Percentiles rank a stretch among this genome's conserved stretches.
These are phyloP conservation scores for Hipparchia sbordonii DNA, from an alignment of 2,888 invertebrate genomes.

Conservation along the genomic window DNA sequence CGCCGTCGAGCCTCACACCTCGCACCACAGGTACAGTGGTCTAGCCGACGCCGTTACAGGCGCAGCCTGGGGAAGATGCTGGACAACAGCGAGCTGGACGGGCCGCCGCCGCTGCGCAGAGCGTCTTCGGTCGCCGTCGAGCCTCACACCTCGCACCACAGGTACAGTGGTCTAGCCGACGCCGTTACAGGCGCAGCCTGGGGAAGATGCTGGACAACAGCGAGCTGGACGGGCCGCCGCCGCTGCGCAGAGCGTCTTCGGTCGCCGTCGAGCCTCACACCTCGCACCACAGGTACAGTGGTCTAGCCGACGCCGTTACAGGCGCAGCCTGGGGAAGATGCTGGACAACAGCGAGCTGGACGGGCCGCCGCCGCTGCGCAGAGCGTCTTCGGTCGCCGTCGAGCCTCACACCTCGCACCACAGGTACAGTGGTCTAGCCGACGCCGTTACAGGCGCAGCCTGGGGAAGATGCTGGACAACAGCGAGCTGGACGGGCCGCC, in stretches of 20 bases:
- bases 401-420: conserved; percentile 58
- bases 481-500: background rate
- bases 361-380: conserved; percentile 58
- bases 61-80: no score
- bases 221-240: conserved; percentile 83
- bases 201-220: conserved; percentile 87
- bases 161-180: no score
- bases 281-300: conserved; percentile 55
- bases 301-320: no score
- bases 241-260: conserved; percentile 64
- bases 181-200: no score
- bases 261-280: conserved; percentile 57
- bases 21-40: conserved; percentile 57
- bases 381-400: conserved; percentile 69
- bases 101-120: conserved; percentile 54
- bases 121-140: conserved; percentile 68
- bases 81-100: conserved; percentile 87
- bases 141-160: conserved; percentile 55
- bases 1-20: conserved; percentile 55
- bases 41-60: no score
- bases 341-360: conserved; percentile 87
- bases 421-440: conserved; percentile 38
- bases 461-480: no score
- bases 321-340: no score
- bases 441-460: no score